Base-by-base conservation (phyloP, 1,140 invertebrate species). In the Drosophila sp. region DNA sequence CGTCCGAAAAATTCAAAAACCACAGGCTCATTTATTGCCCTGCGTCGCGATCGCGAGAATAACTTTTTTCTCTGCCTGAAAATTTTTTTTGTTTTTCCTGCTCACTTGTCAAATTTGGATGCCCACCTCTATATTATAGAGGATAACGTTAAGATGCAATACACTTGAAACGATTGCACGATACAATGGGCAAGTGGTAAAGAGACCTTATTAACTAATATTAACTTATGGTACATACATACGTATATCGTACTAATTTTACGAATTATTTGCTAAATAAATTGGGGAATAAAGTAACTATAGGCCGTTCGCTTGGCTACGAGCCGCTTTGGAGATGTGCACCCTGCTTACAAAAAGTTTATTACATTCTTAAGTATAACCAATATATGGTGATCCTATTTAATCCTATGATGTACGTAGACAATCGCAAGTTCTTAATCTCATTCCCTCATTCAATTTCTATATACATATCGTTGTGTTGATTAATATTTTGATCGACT, bases 211-310 rank as follows among this genome's bases (percentile, higher is more conserved):
- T 17, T 5, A 57, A 40, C 25, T 64, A 72, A 74, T 44, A 17
- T 83, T 83, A 79, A 63, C 38, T 84, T 71, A 84, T 44, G 73
- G 80, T 84, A 84, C 81, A 73, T 73, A 77, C 47, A 73, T 73
- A 77, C 47, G 77, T 80, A 70, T 77, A 57, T 76, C 67, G 63
- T 63, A 57, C 25, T 71, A 67, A 75, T 60, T 47, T 41, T 80
- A 77, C 30, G 25, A 50, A 41, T 47, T 66, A 66, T 27, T 38
- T 3, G 2, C 55, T 71, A 75, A 41, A 4, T n/a, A 72, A 40
- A 30, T 30, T 27, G 41, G 65, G 55, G 11, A 17, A 27, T 63
- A 66, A 79, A 64, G 50, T 54, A 68, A 83, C 55, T 72, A 76
- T 57, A 25, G 64, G 75, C 75, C 61, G 65, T 77, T 74, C 60